phyloP scores from a whole-genome alignment of 2,797 vertebrate species.

The Anniella stebbinsi region DNA sequence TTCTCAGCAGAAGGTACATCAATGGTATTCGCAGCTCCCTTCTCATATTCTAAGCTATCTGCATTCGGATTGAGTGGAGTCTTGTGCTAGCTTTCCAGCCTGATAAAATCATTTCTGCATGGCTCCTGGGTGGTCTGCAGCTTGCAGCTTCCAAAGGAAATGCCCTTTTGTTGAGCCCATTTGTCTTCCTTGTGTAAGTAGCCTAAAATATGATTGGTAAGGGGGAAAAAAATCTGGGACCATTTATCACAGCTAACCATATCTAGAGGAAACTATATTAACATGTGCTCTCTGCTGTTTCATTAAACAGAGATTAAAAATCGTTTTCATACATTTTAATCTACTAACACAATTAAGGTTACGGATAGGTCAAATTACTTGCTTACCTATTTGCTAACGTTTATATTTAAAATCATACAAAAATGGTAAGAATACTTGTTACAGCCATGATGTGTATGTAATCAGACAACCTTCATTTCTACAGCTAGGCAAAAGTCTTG shows the following conservation, averaged over 20 bases:
- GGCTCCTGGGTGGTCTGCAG: constrained; percentile 64
- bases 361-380: constrained; percentile 41
- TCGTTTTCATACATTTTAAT: constrained; percentile 53
- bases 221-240: constrained; percentile 66
- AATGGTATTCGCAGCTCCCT: neutral
- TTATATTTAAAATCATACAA: neutral
- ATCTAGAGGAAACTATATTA: constrained; percentile 70
- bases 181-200: constrained; percentile 64
- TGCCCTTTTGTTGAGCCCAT: constrained; percentile 63
- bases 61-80: constrained; percentile 38
- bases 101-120: constrained; percentile 56
- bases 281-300: constrained; percentile 70
- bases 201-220: constrained; percentile 52
- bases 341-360: constrained; percentile 58
- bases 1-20: constrained; percentile 31
- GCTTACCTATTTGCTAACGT: neutral
- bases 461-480: neutral
- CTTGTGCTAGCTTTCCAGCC: constrained; percentile 62
- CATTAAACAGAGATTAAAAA: constrained; percentile 56
- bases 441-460: neutral
- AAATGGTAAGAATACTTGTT: neutral
- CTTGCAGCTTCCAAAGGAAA: constrained; percentile 66
- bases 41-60: constrained; percentile 30
- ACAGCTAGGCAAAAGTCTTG: neutral
- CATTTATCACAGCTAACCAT: constrained; percentile 72